A percentile compares a stretch with the other conserved stretches of the same genome.
phyloP scores from a whole-genome alignment of 2,113 vertebrate species.

The Centropus bengalensis region DNA sequence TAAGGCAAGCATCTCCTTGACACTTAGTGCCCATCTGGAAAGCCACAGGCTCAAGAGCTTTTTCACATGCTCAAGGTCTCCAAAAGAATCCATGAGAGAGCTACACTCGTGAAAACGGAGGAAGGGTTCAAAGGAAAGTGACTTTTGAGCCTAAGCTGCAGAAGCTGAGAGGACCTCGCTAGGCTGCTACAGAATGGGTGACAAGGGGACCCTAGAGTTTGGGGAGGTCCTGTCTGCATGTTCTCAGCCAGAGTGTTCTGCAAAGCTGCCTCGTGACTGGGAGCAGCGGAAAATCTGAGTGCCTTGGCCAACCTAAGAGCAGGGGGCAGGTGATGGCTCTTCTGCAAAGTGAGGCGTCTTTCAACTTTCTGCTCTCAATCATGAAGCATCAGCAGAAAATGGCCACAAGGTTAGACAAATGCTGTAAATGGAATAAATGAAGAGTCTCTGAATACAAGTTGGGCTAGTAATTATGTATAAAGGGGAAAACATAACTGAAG shows the following conservation, averaged over 20 bases:
- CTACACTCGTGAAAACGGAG: not conserved
- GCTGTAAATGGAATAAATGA: not conserved
- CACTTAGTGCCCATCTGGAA: not conserved
- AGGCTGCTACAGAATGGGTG: not conserved
- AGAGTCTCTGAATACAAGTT: not conserved
- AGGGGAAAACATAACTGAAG: not conserved
- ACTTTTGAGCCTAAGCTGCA: not conserved
- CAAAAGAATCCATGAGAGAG: not conserved
- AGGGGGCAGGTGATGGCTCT: not conserved
- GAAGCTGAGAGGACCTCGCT: not conserved
- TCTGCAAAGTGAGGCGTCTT: not conserved
- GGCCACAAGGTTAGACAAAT: not conserved
- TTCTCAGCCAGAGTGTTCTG: not conserved
- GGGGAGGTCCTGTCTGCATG: accelerated
- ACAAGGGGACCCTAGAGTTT: not conserved
- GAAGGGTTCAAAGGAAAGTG: not conserved
- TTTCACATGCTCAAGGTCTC: not conserved
- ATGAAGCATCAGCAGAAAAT: not conserved
- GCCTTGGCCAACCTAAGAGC: not conserved
- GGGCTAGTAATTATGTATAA: not conserved
- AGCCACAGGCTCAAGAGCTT: not conserved
- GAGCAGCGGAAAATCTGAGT: not conserved
- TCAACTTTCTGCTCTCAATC: not conserved
- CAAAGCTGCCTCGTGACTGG: not conserved
- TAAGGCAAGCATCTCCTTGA: not conserved